Evolutionary conservation across 2,113 vertebrate genomes (phyloP).

Genomic region (Campylomormyrus numenius): DNA sequence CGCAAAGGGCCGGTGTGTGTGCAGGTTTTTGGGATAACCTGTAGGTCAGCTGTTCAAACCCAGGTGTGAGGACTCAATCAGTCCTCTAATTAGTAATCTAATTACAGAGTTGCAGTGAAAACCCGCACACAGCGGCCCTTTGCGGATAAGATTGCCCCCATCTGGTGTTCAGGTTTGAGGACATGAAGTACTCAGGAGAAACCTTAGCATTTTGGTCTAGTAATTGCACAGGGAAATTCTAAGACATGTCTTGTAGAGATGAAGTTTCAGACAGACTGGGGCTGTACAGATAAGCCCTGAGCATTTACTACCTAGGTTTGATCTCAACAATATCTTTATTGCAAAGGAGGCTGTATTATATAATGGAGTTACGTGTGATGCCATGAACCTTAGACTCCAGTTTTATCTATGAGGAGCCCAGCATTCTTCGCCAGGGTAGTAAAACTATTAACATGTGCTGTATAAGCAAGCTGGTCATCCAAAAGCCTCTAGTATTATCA

Average conservation of each 20-base stretch:
- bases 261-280: background rate
- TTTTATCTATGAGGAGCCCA: background rate
- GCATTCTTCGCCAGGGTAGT: background rate
- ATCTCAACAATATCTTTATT: background rate
- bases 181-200: background rate
- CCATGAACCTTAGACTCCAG: background rate
- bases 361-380: background rate
- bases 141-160: too few relatives aligned
- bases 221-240: background rate
- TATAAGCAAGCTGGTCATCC: background rate
- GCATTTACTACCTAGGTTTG: background rate
- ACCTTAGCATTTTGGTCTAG: background rate
- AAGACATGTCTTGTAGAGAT: background rate
- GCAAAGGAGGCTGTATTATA: background rate
- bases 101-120: too few relatives aligned
- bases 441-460: background rate
- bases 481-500: background rate
- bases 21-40: too few relatives aligned
- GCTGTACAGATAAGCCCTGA: background rate
- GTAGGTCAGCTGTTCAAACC: too few relatives aligned
- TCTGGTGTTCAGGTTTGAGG: background rate
- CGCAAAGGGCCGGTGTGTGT: too few relatives aligned
- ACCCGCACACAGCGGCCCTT: too few relatives aligned
- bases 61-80: too few relatives aligned
- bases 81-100: too few relatives aligned